phyloP scores from a whole-genome alignment of 1,140 invertebrate species.

The Callitettix versicolor region DNA sequence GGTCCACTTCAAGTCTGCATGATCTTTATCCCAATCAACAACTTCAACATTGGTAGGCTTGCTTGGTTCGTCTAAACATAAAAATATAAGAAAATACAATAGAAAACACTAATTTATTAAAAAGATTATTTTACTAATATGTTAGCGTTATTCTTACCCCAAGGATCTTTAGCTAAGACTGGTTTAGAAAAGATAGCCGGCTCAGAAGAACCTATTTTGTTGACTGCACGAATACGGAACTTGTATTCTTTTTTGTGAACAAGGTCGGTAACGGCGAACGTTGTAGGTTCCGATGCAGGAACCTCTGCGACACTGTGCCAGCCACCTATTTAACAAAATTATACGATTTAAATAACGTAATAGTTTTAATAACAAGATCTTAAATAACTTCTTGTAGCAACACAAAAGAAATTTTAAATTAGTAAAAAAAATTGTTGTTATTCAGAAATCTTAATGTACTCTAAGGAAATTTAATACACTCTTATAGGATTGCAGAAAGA shows the following conservation, averaged over 20 bases:
- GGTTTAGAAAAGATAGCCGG: slow-evolving; percentile 75
- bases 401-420: slow-evolving; percentile 1
- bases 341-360: too few species aligned
- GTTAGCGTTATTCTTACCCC: slow-evolving; percentile 55
- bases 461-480: background rate
- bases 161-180: slow-evolving; percentile 92
- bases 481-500: too few species aligned
- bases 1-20: slow-evolving; percentile 85
- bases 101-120: slow-evolving; percentile 2
- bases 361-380: too few species aligned
- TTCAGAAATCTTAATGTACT: background rate
- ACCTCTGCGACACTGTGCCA: slow-evolving; percentile 79
- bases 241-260: slow-evolving; percentile 82
- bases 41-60: slow-evolving; percentile 84
- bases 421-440: background rate
- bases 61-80: slow-evolving; percentile 71
- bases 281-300: slow-evolving; percentile 42
- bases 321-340: slow-evolving; percentile 40
- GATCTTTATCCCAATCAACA: slow-evolving; percentile 92
- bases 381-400: too few species aligned
- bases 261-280: slow-evolving; percentile 80
- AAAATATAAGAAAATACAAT: slow-evolving; percentile 8
- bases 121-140: background rate
- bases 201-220: slow-evolving; percentile 80
- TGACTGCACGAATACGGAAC: slow-evolving; percentile 90